These are phyloP conservation scores for Muricea muricata DNA, from an alignment of 92 coral and sea anemone species.

Conservation along the genomic window DNA sequence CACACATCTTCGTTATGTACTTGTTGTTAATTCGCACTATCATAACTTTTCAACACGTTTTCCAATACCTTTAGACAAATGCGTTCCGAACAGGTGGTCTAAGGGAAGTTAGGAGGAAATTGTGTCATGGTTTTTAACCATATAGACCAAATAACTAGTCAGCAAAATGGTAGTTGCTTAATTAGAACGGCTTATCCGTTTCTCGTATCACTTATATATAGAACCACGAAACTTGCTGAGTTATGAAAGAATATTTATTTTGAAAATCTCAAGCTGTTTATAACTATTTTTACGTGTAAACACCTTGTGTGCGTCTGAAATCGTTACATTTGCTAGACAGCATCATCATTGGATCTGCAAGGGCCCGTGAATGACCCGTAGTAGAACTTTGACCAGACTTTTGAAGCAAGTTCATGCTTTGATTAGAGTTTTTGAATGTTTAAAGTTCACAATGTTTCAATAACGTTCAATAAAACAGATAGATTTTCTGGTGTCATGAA, in stretches of 20 bases:
- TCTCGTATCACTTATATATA: background rate
- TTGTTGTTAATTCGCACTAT: background rate
- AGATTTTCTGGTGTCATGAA: no score
- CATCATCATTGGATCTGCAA: no score
- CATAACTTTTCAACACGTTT: background rate
- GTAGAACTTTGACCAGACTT: no score
- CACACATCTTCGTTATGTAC: background rate
- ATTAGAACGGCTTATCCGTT: conserved; percentile 6
- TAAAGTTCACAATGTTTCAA: no score
- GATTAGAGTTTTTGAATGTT: no score
- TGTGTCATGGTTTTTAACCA: background rate
- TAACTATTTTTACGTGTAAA: background rate
- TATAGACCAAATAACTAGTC: background rate
- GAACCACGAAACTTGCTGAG: background rate
- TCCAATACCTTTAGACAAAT: background rate
- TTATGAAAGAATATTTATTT: background rate
- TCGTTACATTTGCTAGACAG: no score
- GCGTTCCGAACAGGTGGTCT: background rate
- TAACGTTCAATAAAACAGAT: no score
- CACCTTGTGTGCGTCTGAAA: no score
- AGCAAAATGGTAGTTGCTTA: background rate
- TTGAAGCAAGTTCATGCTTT: no score
- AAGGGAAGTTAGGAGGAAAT: background rate
- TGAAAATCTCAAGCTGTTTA: background rate
- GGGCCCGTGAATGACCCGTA: no score